A percentile compares a stretch with the other conserved stretches of the same genome.
These are phyloP conservation scores for Arrhopalites spinosus DNA, from an alignment of 2,888 invertebrate genomes.

Conservation along the genomic window DNA sequence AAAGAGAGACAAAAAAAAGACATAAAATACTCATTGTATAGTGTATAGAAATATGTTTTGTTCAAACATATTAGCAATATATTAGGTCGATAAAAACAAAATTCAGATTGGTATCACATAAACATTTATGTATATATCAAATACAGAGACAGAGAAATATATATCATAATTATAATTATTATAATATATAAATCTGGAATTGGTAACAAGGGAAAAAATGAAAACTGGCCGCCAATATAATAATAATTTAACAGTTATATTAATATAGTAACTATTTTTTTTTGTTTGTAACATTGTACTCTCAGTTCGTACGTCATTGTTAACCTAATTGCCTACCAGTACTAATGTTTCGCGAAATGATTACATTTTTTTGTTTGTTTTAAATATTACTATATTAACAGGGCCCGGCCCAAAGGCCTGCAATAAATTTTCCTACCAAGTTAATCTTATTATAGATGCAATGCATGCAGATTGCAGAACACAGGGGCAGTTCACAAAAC, in stretches of 20 bases:
- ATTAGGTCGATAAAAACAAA: no score
- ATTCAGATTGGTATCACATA: no score
- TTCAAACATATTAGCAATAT: no score
- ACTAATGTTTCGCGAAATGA: neutral
- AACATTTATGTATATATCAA: no score
- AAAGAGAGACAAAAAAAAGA: no score
- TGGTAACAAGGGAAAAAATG: no score
- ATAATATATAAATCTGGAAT: no score
- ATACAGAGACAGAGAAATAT: no score
- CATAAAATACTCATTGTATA: no score
- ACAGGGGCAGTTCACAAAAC: constrained; percentile 8
- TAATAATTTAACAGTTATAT: neutral
- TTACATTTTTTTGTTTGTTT: neutral
- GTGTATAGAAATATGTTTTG: no score
- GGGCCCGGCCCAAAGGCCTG: constrained; percentile 1
- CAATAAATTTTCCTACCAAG: neutral
- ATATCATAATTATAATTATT: no score
- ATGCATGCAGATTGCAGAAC: constrained; percentile 13
- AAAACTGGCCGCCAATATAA: neutral
- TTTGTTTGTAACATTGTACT: constrained; percentile 1
- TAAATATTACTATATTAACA: neutral
- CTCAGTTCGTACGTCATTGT: constrained; percentile 8
- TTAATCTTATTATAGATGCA: neutral
- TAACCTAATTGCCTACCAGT: neutral
- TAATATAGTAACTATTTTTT: neutral